Conservation (phyloP, 2,113 vertebrate genomes). For the Rhinogobius similis region DNA sequence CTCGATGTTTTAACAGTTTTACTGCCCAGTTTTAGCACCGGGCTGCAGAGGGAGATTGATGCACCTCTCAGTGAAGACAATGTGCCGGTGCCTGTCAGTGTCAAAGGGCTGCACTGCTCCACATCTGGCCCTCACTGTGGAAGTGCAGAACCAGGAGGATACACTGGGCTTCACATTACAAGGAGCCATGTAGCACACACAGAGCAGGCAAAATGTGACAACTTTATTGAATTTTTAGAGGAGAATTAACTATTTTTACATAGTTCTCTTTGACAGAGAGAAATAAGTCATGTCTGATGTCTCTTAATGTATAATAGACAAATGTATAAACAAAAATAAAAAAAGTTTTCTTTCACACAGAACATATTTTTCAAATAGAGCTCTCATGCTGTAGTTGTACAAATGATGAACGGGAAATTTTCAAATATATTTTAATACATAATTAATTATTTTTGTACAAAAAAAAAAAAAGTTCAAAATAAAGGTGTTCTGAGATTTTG, state of each 20-base stretch:
- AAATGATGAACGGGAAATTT: too few species aligned
- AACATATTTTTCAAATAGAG: too few species aligned
- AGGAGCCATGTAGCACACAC: background rate
- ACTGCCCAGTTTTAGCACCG: slow-evolving; percentile 60
- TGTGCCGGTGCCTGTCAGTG: slow-evolving; percentile 53
- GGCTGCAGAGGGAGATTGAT: slow-evolving; percentile 75
- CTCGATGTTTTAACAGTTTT: slow-evolving; percentile 70
- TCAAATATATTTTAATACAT: too few species aligned
- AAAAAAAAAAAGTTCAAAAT: background rate
- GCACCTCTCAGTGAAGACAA: slow-evolving; percentile 63
- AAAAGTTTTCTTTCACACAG: too few species aligned
- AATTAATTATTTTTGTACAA: too few species aligned
- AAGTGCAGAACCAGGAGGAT: background rate
- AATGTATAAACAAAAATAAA: too few species aligned
- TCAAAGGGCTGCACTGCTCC: slow-evolving; percentile 38
- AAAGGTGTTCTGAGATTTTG: background rate
- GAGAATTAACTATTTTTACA: background rate
- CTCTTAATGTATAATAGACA: too few species aligned
- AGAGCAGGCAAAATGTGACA: background rate
- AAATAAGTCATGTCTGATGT: background rate
- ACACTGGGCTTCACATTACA: slow-evolving; percentile 4
- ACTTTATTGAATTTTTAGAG: background rate
- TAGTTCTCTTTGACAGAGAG: background rate
- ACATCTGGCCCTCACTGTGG: slow-evolving; percentile 20
- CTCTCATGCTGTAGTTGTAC: too few species aligned